phyloP scores from a whole-genome alignment of 2,797 vertebrate genomes.

The Garrulus glandarius region DNA sequence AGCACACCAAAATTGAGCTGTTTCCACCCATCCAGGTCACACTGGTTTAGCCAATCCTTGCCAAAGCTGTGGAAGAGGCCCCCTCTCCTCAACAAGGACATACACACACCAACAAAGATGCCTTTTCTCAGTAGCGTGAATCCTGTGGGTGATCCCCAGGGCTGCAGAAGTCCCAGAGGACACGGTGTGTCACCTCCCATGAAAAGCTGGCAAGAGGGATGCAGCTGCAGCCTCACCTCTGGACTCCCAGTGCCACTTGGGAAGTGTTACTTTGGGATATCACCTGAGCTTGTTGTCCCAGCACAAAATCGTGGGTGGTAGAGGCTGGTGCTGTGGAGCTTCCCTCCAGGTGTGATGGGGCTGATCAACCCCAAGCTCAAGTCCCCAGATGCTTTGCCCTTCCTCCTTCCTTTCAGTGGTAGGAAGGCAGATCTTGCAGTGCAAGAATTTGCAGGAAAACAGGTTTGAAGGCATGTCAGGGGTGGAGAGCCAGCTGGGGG shows the following conservation, averaged over 20 bases:
- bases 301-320: not conserved
- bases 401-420: not conserved
- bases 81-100: not conserved
- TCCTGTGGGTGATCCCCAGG: not conserved
- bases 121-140: not conserved
- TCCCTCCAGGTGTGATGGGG: not conserved
- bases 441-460: not conserved
- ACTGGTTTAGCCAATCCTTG: not conserved
- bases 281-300: not conserved
- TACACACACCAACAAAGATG: not conserved
- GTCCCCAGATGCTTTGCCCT: not conserved
- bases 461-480: not conserved
- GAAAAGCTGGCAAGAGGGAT: not conserved
- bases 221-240: not conserved
- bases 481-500: not conserved
- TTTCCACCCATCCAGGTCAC: not conserved
- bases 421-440: not conserved
- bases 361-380: not conserved
- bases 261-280: not conserved
- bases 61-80: not conserved
- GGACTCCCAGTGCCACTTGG: not conserved
- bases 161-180: not conserved
- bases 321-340: not conserved
- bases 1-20: not conserved
- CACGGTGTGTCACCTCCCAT: accelerated